These are phyloP conservation scores for Aegithalos caudatus DNA, from an alignment of 2,113 vertebrate genomes.

Conservation along the genomic window DNA sequence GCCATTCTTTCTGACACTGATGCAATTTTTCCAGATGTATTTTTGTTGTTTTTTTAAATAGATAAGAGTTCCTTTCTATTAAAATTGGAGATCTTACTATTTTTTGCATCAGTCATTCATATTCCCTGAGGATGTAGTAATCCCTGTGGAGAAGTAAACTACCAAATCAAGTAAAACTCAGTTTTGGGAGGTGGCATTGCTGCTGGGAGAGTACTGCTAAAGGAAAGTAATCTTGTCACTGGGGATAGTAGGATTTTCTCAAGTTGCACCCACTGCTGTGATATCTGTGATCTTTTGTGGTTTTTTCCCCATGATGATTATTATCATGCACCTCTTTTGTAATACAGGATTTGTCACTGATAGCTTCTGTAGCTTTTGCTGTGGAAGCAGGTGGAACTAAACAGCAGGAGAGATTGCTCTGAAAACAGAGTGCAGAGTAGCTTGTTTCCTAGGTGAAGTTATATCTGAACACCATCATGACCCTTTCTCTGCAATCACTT, in stretches of 20 bases:
- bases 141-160: background rate
- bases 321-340: background rate
- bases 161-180: background rate
- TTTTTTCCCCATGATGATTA: rapidly evolving
- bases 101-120: background rate
- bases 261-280: background rate
- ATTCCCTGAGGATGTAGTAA: background rate
- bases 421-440: background rate
- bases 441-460: background rate
- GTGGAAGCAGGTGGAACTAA: background rate
- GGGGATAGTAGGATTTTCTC: background rate
- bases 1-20: background rate
- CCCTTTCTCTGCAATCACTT: background rate
- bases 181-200: background rate
- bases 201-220: background rate
- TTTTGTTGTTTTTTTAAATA: background rate
- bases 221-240: background rate
- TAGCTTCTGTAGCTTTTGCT: background rate
- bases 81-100: background rate
- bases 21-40: background rate
- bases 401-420: background rate
- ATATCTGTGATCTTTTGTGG: background rate
- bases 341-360: background rate
- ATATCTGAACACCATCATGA: background rate
- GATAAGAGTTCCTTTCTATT: background rate